These are phyloP conservation scores for Cotesia glomerata DNA, from an alignment of 1,140 invertebrate species.

Conservation along the genomic window DNA sequence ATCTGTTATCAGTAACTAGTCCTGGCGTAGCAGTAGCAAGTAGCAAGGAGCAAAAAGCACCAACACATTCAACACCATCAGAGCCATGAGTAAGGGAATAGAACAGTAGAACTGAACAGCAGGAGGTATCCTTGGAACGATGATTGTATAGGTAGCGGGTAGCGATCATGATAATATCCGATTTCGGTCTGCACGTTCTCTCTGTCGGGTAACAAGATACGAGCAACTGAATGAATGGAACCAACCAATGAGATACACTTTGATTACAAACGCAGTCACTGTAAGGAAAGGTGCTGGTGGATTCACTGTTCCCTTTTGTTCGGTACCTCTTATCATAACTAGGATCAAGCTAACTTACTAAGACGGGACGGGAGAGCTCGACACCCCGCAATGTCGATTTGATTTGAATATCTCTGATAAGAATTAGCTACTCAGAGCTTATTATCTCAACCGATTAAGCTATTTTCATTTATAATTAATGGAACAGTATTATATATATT, in stretches of 20 bases:
- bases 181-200: slow-evolving; percentile 6
- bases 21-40: too few relatives aligned
- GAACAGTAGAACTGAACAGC: not conserved
- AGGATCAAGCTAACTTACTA: not conserved
- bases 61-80: too few relatives aligned
- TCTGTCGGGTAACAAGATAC: slow-evolving; percentile 1
- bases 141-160: not conserved
- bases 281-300: not conserved
- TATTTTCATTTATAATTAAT: too few relatives aligned
- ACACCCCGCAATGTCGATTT: not conserved
- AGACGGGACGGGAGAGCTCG: not conserved
- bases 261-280: not conserved
- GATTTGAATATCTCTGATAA: not conserved
- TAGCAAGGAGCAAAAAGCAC: too few relatives aligned
- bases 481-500: too few relatives aligned
- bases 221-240: not conserved
- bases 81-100: too few relatives aligned
- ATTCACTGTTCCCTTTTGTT: not conserved
- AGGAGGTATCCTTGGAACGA: not conserved
- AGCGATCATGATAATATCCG: slow-evolving; percentile 8
- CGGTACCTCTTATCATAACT: not conserved
- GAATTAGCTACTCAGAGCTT: not conserved
- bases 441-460: not conserved
- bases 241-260: not conserved
- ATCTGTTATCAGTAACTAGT: too few relatives aligned